phyloP scores from a whole-genome alignment of 2,113 vertebrate species.

The Suncus etruscus region DNA sequence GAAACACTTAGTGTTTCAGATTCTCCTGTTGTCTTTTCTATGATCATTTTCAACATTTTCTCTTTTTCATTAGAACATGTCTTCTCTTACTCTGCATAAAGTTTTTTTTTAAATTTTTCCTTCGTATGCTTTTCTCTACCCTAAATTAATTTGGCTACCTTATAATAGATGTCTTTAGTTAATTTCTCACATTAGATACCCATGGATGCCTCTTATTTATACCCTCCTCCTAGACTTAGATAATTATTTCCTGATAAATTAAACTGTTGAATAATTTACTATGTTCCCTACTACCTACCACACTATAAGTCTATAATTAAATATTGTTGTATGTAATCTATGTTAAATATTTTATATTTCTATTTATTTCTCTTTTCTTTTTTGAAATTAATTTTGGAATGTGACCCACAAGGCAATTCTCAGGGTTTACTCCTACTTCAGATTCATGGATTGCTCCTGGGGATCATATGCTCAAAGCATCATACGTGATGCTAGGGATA shows the following conservation, averaged over 20 bases:
- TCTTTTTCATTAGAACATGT: neutral
- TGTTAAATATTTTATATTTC: neutral
- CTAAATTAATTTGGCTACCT: neutral
- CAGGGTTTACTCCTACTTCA: too few relatives aligned
- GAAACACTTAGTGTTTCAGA: neutral
- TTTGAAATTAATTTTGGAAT: too few relatives aligned
- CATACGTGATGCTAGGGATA: too few relatives aligned
- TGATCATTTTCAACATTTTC: neutral
- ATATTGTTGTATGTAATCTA: neutral
- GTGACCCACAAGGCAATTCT: too few relatives aligned
- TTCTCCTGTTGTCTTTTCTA: neutral
- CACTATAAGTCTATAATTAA: neutral
- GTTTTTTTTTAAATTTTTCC: neutral
- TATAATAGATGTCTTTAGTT: neutral
- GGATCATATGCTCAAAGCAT: too few relatives aligned
- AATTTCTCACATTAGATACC: neutral
- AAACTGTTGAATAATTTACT: neutral
- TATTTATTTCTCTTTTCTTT: neutral
- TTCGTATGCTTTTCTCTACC: neutral
- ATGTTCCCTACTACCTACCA: neutral
- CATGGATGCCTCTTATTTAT: neutral
- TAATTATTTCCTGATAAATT: neutral
- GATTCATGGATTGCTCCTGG: too few relatives aligned
- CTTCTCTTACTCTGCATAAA: neutral
- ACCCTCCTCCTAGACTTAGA: neutral